Conservation (phyloP, 2,888 invertebrate species). For the Plemyria rubiginata region DNA sequence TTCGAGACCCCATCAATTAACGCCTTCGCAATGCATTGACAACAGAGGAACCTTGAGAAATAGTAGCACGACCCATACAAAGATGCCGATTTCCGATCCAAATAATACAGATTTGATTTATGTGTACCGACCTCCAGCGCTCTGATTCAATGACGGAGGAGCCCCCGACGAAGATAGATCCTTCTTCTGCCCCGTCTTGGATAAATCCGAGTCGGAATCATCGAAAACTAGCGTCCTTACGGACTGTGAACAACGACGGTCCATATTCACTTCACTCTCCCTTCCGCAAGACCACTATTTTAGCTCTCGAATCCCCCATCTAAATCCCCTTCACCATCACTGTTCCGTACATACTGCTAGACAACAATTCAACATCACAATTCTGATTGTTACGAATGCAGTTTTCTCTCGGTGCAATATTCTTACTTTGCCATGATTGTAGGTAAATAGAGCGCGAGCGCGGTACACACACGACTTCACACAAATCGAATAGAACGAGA, state of each 20-base stretch:
- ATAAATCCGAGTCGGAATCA: constrained; percentile 86
- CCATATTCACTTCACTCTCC: constrained; percentile 77
- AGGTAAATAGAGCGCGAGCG: constrained; percentile 57
- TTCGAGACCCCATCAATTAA: constrained; percentile 52
- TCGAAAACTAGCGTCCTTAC: constrained; percentile 92
- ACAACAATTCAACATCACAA: constrained; percentile 51
- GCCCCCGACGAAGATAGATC: constrained; percentile 66
- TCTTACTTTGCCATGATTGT: constrained; percentile 59
- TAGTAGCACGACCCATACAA: constrained; percentile 47
- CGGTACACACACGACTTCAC: constrained; percentile 61
- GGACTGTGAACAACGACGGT: constrained; percentile 87
- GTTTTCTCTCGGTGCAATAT: constrained; percentile 47
- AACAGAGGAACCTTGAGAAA: constrained; percentile 75
- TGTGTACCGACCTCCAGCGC: constrained; percentile 73
- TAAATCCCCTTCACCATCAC: constrained; percentile 57
- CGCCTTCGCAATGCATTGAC: constrained; percentile 66
- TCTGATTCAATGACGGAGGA: constrained; percentile 73
- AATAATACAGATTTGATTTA: constrained; percentile 40
- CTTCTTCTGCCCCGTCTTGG: constrained; percentile 74
- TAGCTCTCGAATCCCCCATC: constrained; percentile 74
- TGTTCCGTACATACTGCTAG: constrained; percentile 43
- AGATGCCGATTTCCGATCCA: constrained; percentile 47
- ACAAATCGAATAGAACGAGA: constrained; percentile 1
- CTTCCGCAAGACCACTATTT: constrained; percentile 71
- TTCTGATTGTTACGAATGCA: constrained; percentile 22